phyloP scores from a whole-genome alignment of 2,888 invertebrate species.

The Trichogramma dendrolimi region DNA sequence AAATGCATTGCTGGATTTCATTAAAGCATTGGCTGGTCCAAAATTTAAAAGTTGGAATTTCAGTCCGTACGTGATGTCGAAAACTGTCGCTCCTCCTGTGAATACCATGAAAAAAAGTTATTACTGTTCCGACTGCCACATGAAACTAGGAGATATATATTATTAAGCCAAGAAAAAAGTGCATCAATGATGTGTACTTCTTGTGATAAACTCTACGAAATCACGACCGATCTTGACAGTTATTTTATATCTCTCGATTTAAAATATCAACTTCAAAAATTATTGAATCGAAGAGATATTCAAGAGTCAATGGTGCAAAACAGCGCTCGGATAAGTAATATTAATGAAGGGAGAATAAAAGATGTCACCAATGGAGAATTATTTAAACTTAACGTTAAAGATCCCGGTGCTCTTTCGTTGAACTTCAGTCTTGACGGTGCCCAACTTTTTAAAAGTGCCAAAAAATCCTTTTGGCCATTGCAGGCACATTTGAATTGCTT shows the following conservation, averaged over 20 bases:
- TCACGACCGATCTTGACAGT: slow-evolving; percentile 9
- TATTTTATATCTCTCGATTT: slow-evolving; percentile 28
- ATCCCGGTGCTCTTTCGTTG: slow-evolving; percentile 20
- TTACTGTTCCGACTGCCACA: slow-evolving; percentile 26
- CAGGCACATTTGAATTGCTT: slow-evolving; percentile 26
- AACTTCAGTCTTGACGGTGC: slow-evolving; percentile 30
- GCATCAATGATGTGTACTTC: background rate
- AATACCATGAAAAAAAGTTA: slow-evolving; percentile 22
- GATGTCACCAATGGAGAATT: slow-evolving; percentile 13
- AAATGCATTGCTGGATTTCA: slow-evolving; percentile 22
- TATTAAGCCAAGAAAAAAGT: background rate
- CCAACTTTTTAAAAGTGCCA: slow-evolving; percentile 22
- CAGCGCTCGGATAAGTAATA: background rate
- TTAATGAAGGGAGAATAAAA: background rate
- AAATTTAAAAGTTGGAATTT: slow-evolving; percentile 20
- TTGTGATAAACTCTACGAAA: background rate
- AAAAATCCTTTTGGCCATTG: slow-evolving; percentile 25
- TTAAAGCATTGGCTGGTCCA: slow-evolving; percentile 26
- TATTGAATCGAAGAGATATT: slow-evolving; percentile 16
- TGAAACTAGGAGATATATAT: slow-evolving; percentile 11
- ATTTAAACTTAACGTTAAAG: slow-evolving; percentile 15
- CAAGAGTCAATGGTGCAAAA: slow-evolving; percentile 9
- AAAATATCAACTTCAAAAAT: slow-evolving; percentile 22
- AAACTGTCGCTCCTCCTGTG: slow-evolving; percentile 21
- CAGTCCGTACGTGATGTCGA: slow-evolving; percentile 18